Evolutionary conservation across 2,797 vertebrate species (phyloP), one percentile per base, ranked within the genome.

Genomic region (Chiloscyllium punctatum): DNA sequence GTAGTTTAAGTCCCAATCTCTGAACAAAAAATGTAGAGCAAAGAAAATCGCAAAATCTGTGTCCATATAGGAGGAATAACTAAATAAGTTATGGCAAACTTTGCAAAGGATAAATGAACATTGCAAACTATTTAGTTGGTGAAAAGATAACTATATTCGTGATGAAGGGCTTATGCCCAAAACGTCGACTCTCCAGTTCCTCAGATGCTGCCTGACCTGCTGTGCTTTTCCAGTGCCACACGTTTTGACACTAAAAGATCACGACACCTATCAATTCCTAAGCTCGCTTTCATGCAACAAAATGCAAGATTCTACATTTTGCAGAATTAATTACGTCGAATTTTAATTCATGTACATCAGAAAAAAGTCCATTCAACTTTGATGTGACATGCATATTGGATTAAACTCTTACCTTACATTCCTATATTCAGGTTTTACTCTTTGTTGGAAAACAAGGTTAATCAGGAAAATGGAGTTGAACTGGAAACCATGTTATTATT

Each of bases 1-100:
- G 87, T 90, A 90, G 87, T 62, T 90, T 87, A 90, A n/a, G 87
- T 62, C 53, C 87, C 87, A 90, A 13, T 90, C 53, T 62, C 51
- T 90, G 53, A 90, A 90, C 62, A 90, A 90, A 30, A 62, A 90
- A 57, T 90, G 53, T 90, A 90, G 27, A 62, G 57, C 51, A 90
- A 90, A 57, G 57, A 90, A 16, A 33, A 90, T 90, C 87, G 23
- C 87, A 90, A 62, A 62, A 33, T 27, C 33, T n/a, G 53, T 62
- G 57, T n/a, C 30, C 53, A 66, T 33, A 90, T 62, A 15, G 30
- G 87, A 33, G 53, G 33, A 90, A 62, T 11, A 6, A 90, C 48
- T 33, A 90, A 18, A 33, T 42, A 84, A 48, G 37, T 84, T 15
- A 42, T 84, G 79, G 5, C 18, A 37, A 42, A 42, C 21, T 18